phyloP scores from a whole-genome alignment of 2,888 invertebrate species.

The Bruchidius siliquastri region DNA sequence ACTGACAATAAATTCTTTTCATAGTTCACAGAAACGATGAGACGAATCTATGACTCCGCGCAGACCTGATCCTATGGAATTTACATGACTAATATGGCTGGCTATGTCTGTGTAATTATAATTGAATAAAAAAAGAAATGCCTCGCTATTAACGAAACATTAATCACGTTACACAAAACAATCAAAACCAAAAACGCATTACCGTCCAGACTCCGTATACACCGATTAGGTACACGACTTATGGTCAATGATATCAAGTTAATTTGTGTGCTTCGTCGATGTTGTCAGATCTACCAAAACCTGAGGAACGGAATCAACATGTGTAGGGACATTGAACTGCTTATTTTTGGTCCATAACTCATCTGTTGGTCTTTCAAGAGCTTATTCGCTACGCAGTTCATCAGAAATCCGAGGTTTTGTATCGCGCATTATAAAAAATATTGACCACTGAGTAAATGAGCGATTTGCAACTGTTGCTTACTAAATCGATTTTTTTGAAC shows the following conservation, averaged over 20 bases:
- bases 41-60: background rate
- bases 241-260: background rate
- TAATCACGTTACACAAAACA: background rate
- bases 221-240: background rate
- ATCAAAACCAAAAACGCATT: background rate
- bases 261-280: background rate
- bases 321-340: no score
- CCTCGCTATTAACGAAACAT: background rate
- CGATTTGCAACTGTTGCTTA: no score
- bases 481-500: no score
- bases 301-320: background rate
- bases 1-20: background rate
- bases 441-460: no score
- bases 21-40: background rate
- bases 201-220: background rate
- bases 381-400: no score
- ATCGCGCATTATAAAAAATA: no score
- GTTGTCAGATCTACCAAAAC: background rate
- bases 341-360: no score
- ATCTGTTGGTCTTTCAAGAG: no score
- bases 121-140: background rate
- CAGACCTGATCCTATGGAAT: background rate
- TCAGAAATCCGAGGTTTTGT: no score
- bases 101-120: background rate
- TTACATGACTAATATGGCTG: background rate